Evolutionary conservation across 2,797 vertebrate genomes (phyloP).

Genomic region (Sebastes vulpes): DNA sequence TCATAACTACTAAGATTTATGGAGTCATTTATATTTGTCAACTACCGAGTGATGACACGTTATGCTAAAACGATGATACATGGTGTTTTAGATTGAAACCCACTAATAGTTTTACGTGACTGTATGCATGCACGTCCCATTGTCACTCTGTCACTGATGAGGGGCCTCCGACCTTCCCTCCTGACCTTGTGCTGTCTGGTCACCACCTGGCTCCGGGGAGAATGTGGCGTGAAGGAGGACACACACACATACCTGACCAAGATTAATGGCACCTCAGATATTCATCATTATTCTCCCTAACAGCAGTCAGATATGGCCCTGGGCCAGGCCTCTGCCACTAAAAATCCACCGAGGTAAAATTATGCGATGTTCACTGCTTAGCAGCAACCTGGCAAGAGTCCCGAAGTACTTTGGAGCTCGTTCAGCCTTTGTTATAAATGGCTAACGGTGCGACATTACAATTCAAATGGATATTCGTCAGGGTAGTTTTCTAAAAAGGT

Average conservation of each 20-base stretch:
- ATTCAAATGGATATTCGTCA: constrained; percentile 25
- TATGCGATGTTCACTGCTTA: constrained; percentile 37
- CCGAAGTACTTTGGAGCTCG: constrained; percentile 6
- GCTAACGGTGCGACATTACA: constrained; percentile 1
- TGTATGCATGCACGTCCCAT: constrained; percentile 32
- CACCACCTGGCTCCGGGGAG: constrained; percentile 76
- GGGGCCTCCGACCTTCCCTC: constrained; percentile 62
- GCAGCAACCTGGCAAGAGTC: constrained; percentile 36
- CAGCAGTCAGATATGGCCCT: constrained; percentile 72
- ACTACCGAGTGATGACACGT: background rate
- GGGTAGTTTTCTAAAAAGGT: constrained; percentile 4
- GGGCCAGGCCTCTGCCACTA: constrained; percentile 55
- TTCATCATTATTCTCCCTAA: constrained; percentile 75
- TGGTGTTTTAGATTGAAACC: constrained; percentile 19
- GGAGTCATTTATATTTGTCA: background rate
- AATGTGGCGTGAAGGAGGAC: constrained; percentile 52
- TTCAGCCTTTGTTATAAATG: constrained; percentile 36
- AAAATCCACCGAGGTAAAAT: constrained; percentile 46
- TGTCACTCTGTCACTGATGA: constrained; percentile 40
- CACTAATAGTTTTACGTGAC: constrained; percentile 37
- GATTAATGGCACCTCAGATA: constrained; percentile 74
- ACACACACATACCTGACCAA: constrained; percentile 69
- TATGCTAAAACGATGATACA: background rate
- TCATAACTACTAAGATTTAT: background rate
- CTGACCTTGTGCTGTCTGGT: constrained; percentile 80